A percentile compares a stretch with the other conserved stretches of the same genome.
phyloP scores from a whole-genome alignment of 2,888 invertebrate species.

The Drosophila ezoana region DNA sequence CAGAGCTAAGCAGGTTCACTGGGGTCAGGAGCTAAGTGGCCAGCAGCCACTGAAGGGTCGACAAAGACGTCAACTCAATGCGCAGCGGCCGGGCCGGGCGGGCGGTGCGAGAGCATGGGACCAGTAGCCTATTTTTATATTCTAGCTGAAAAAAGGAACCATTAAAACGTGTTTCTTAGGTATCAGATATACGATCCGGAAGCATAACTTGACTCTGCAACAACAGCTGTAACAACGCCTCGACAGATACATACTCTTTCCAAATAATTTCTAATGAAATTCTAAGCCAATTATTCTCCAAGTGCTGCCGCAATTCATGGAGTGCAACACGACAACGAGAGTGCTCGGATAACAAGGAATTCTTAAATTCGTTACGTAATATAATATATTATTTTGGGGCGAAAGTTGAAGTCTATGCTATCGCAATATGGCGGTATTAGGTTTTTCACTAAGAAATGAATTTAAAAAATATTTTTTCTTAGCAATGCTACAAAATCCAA shows the following conservation, averaged over 20 bases:
- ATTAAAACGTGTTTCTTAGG: conserved; percentile 24
- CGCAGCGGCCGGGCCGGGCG: neutral
- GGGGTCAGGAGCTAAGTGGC: conserved; percentile 48
- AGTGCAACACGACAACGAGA: too few species aligned
- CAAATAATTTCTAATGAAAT: neutral
- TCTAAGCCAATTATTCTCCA: neutral
- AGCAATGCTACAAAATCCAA: too few species aligned
- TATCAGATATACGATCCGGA: conserved; percentile 2
- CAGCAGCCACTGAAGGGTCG: conserved; percentile 25
- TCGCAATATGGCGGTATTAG: too few species aligned
- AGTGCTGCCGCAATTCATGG: neutral
- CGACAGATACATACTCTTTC: neutral
- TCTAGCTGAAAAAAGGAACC: conserved; percentile 20
- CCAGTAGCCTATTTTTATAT: neutral
- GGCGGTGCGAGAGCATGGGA: neutral
- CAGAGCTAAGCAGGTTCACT: conserved; percentile 39
- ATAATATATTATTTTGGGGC: neutral
- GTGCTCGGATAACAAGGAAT: too few species aligned
- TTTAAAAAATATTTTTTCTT: too few species aligned
- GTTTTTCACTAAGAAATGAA: too few species aligned
- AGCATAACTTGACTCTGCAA: neutral
- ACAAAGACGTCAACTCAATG: conserved; percentile 15
- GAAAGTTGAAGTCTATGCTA: too few species aligned
- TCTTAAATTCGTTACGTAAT: neutral
- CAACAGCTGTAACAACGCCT: neutral